A percentile compares a stretch with the other conserved stretches of the same genome.
phyloP scores from a whole-genome alignment of 2,797 vertebrate species.

The Myotis pilosus region DNA sequence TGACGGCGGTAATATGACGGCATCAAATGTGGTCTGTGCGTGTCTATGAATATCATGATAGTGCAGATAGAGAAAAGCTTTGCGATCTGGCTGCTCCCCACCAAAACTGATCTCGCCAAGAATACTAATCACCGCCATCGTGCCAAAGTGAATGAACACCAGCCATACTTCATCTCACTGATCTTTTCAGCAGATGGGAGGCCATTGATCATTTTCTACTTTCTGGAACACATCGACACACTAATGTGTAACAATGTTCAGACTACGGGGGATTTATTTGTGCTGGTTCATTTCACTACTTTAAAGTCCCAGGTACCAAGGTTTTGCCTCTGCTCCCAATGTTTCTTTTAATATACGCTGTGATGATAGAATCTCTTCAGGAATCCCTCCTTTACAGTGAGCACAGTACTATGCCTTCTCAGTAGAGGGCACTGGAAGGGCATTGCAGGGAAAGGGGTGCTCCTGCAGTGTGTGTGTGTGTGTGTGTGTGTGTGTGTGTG shows the following conservation, averaged over 20 bases:
- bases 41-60: accelerated
- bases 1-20: not conserved
- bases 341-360: not conserved
- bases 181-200: not conserved
- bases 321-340: not conserved
- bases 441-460: not conserved
- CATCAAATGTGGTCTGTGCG: not conserved
- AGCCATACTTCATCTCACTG: not conserved
- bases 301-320: not conserved
- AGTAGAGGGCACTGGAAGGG: not conserved
- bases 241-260: not conserved
- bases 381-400: not conserved
- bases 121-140: accelerated
- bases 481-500: not conserved
- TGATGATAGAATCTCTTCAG: not conserved
- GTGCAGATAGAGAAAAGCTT: too few species aligned
- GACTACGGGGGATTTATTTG: not conserved
- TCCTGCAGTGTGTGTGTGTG: not conserved
- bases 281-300: not conserved
- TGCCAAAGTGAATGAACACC: not conserved
- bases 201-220: not conserved
- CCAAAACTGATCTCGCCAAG: not conserved
- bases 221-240: not conserved
- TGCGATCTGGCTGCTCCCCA: not conserved
- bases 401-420: not conserved